Conservation (phyloP, 2,113 vertebrate genomes). For the Mystacornis crossleyi region DNA sequence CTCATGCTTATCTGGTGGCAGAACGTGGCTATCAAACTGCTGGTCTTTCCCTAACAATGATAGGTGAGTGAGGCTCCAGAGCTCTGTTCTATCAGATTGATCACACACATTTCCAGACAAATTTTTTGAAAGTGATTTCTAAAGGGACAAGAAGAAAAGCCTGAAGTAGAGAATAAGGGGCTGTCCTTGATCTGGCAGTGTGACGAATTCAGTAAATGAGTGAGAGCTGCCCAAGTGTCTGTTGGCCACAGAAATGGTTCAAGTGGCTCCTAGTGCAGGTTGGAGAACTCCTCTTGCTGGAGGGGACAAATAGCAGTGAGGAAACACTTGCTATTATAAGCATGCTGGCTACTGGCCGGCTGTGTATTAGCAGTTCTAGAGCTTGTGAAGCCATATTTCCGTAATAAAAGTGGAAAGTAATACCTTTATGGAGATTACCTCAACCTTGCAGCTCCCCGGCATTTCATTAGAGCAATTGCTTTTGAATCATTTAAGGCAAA, state of each 20-base stretch:
- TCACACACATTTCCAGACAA: background rate
- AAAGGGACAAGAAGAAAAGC: background rate
- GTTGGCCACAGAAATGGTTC: background rate
- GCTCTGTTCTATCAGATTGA: background rate
- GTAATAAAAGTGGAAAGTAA: slow-evolving; percentile 20
- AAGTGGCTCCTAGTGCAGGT: background rate
- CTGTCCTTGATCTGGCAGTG: background rate
- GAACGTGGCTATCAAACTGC: background rate
- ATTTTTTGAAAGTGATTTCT: background rate
- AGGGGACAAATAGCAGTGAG: background rate
- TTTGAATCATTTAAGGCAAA: background rate
- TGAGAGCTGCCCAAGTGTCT: background rate
- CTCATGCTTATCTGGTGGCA: slow-evolving; percentile 16
- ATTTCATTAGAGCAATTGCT: background rate
- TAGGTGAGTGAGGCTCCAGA: background rate
- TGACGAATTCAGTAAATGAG: background rate
- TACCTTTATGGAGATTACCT: slow-evolving; percentile 34
- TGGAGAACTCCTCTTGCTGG: background rate
- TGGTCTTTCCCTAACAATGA: background rate
- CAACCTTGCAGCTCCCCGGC: background rate
- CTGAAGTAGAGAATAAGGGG: background rate
- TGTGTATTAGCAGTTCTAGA: background rate
- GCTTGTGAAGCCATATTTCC: slow-evolving; percentile 34
- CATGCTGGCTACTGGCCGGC: background rate
- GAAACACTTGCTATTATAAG: slow-evolving; percentile 29